Evolutionary conservation across 2,113 vertebrate genomes (phyloP), one percentile per base, ranked within the genome.

Genomic region (Piprites chloris): DNA sequence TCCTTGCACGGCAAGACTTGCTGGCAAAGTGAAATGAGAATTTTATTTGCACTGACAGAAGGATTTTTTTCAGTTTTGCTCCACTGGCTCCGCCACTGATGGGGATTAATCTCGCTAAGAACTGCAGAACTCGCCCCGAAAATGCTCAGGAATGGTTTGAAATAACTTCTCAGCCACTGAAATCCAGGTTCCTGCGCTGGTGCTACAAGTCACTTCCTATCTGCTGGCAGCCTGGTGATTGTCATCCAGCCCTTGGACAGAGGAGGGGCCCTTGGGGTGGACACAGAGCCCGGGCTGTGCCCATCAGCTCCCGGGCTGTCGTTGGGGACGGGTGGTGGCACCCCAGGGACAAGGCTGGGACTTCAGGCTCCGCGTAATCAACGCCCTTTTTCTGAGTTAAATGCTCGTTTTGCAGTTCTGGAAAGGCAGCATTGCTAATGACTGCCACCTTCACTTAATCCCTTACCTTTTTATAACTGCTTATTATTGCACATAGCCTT

Each of bases 211-310:
- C 49, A 46, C 33, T 10, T 75, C 46, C 14, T 33, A 0, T 13
- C 0, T 10, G 69, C 42, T 10, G 17, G 8, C 30, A 7, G 0
- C 0, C 1, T 3, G 12, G 2, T 5, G 18, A n/a, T 32, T 73
- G 74, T 27, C 28, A 2, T 23, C 1, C 2, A 66, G 50, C 37
- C 42, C 18, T 5, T 5, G 30, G 61, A 61, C 42, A 6, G 33
- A 23, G 74, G 47, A 16, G 22, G 30, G 44, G 49, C 61, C 50
- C 3, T 1, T 9, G 14, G 33, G 11, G 18, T 3, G 16, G 21
- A 1, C 20, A 2, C 1, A 6, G 37, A 7, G 23, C 22, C 1
- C 1, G 3, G 69, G 46, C 68, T 55, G 49, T 35, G 37, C 39
- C 59, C 27, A 1, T 22, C 2, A 0, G 11, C 65, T 67, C 74